Evolutionary conservation across 2,113 vertebrate species (phyloP), one percentile per base, ranked within the genome.

Genomic region (Pteropus alecto): DNA sequence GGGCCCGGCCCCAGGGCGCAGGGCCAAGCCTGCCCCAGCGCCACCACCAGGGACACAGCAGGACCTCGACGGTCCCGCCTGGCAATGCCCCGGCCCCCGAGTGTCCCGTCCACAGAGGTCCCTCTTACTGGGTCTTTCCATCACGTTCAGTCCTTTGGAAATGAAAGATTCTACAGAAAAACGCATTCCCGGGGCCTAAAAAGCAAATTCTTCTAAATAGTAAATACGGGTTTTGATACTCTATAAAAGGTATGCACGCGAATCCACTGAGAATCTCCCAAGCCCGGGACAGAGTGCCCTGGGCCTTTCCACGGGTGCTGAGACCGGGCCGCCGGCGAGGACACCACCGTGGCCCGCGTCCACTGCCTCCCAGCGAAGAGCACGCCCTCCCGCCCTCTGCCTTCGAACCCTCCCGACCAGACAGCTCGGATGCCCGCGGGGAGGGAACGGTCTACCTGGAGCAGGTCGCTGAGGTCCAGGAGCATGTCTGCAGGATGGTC

Each of bases 381-480:
- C 82, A 18, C 3, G 12, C 11, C 77, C 63, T 10, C 18, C 18
- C n/a, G n/a, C 15, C n/a, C 65, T 38, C 1, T 4, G 0, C 48
- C 71, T 35, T 24, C 0, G 61, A 48, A 35, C 68, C 22, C 77
- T 58, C 38, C 65, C 11, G 0, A 0, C 35, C 0, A 1, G 56
- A 41, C 35, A 16, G 48, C 22, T 1, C 48, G 48, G 48, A 51
- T 14, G 48, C 48, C 48, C 48, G 48, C 48, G 48, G 48, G 48
- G 48, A 46, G 19, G 67, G 90, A 86, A 97, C 97, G 4, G 4
- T 70, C 68, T 98, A 99, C 99, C 99, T 99, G 99, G 84, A 99
- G 98, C 95, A 99, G 98, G 96, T 99, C 99, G 0, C 99, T 99
- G 98, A 99, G 99, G 91, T 99, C 99, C 65, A 99, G 99, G 83